A percentile compares a stretch with the other conserved stretches of the same genome.
phyloP scores from a whole-genome alignment of 1,140 invertebrate species.

The Arctopsyche grandis region DNA sequence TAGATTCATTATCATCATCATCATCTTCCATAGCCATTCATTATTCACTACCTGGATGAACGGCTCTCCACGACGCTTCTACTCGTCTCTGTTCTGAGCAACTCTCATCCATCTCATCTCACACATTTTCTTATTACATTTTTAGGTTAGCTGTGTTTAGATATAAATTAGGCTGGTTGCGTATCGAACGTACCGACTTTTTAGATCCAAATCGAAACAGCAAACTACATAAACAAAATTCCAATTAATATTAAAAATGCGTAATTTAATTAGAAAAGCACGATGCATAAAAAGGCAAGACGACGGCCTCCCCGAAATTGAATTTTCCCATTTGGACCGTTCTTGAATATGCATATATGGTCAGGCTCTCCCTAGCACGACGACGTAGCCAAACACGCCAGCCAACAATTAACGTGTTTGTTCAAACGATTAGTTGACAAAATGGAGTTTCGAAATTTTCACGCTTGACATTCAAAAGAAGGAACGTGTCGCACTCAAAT shows the following conservation, averaged over 20 bases:
- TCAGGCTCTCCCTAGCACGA: neutral
- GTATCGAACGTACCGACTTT: too few species aligned
- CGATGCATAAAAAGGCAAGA: neutral
- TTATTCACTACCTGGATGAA: too few species aligned
- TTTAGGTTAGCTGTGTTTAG: too few species aligned
- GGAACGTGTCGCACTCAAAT: slow-evolving; percentile 4
- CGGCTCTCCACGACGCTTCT: too few species aligned
- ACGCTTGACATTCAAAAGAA: slow-evolving; percentile 49
- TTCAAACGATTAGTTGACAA: slow-evolving; percentile 52
- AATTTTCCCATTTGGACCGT: neutral
- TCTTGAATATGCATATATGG: slow-evolving; percentile 28
- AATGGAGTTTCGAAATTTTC: slow-evolving; percentile 49
- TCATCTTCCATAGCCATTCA: too few species aligned
- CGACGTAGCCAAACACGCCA: slow-evolving; percentile 39
- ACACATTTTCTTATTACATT: too few species aligned
- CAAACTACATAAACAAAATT: neutral
- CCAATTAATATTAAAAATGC: neutral
- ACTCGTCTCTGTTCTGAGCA: too few species aligned
- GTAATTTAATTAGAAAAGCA: neutral
- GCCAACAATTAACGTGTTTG: slow-evolving; percentile 52
- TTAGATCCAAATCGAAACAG: neutral
- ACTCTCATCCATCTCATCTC: too few species aligned
- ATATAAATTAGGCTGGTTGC: too few species aligned
- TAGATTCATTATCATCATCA: too few species aligned
- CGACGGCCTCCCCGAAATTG: neutral